Base-by-base conservation (phyloP, 1,140 invertebrate genomes). In the Diorhabda carinulata region DNA sequence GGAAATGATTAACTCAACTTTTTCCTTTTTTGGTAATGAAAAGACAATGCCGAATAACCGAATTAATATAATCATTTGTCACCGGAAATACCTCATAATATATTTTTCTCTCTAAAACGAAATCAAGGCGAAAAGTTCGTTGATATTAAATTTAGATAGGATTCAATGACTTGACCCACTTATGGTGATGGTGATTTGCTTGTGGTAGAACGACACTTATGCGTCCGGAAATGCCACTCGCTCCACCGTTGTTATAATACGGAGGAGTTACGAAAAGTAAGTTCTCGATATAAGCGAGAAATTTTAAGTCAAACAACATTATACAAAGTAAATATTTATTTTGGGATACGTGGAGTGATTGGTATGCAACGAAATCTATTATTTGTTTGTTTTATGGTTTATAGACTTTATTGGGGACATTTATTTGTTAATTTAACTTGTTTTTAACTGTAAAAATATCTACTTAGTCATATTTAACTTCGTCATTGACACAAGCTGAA, bases 111-210 rank as follows among this genome's bases (percentile, higher is more conserved):
- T 43, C 10, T 8, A 62, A 62, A 43, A 10, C 40, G 59, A 44
- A 62, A 62, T 62, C 61, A 62, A 62, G 61, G 61, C 61, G 44
- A 44, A 62, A 43, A 62, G 61, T 62, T 62, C n/a, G 43, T 44
- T 43, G 42, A n/a, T 43, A 43, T 43, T 62, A 62, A 43, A 62
- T 41, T 41, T 62, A 44, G 61, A 43, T 41, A 43, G 42, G 41
- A 43, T 62, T 61, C n/a, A 62, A 62, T 62, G 43, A 62, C 61
- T 43, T 62, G 61, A 62, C 61, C 61, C 61, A 62, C 61, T 62
- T 62, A 10, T 25, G 25, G 47, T n/a, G 47, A 8, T n/a, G 47
- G 47, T 52, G 61, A 9, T 43, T 43, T 43, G 61, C 43, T n/a
- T 25, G 42, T 41, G 61, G 40, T 43, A 44, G 44, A 62, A 10